These are phyloP conservation scores for Mythimna vitellina DNA, from an alignment of 2,888 invertebrate species.

Conservation along the genomic window DNA sequence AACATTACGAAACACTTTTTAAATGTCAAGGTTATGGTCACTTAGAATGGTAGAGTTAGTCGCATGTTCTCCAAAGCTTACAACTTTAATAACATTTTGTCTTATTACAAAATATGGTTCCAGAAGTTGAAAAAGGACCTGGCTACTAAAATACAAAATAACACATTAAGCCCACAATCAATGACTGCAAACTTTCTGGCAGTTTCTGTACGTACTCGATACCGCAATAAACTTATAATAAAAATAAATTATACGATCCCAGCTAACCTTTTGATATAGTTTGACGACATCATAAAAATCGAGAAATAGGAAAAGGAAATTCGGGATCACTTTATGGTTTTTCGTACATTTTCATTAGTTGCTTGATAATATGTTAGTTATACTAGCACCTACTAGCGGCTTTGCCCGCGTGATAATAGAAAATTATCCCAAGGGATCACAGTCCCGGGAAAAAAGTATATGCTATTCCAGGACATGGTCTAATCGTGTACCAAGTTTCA, in stretches of 20 bases:
- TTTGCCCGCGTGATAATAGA: no score
- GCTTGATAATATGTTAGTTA: no score
- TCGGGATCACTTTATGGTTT: constrained; percentile 13
- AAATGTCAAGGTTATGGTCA: not conserved
- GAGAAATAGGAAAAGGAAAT: constrained; percentile 12
- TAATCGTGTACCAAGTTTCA: no score
- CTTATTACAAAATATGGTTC: not conserved
- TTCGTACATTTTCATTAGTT: constrained; percentile 16
- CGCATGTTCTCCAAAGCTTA: not conserved
- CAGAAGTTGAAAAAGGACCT: not conserved
- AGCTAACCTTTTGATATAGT: constrained; percentile 25
- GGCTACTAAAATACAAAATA: constrained; percentile 14
- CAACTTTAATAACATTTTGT: not conserved
- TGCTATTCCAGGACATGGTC: no score
- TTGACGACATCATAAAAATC: constrained; percentile 45
- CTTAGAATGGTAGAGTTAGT: not conserved
- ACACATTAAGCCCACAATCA: constrained; percentile 6
- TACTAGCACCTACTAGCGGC: no score
- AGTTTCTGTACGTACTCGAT: constrained; percentile 21
- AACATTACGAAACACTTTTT: no score
- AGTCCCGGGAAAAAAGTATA: no score
- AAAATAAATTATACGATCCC: constrained; percentile 20
- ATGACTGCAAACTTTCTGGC: constrained; percentile 9
- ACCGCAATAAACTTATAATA: constrained; percentile 17
- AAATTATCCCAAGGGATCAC: no score